Evolutionary conservation across 1,140 invertebrate genomes (phyloP), one percentile per base, ranked within the genome.

Genomic region (Lasioglossum albipes): DNA sequence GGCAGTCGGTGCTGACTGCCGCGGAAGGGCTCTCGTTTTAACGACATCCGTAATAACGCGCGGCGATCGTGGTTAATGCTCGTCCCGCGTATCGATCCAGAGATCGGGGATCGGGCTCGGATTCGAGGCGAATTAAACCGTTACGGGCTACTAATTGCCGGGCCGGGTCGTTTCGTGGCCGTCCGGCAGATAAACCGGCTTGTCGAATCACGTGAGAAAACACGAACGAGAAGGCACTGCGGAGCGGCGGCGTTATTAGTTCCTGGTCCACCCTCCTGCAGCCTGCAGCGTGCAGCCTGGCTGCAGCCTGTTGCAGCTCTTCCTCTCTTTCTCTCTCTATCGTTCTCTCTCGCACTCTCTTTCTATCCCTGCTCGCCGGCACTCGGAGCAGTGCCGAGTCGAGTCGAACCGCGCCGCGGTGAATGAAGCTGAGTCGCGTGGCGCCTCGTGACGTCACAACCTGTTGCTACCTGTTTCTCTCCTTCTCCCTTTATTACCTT

Each of bases 361-460:
- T 65, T 72, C 42, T 69, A 54, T 73, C 68, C 1, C 79, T 80
- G 31, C 5, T 65, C 22, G 27, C 59, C 2, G 6, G 2, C 7
- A 10, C 59, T 61, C 22, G 16, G 36, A 36, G 36, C 36, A 36
- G 36, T 0, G 5, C 36, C 36, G 36, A 36, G 36, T 3, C 5
- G 36, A 36, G 36, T 36, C 5, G 36, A 3, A 5, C 76, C 64
- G 62, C 42, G 72, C 79, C 64, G 72, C 71, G 75, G 87, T 92
- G 89, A 92, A 92, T 92, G 91, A 91, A 92, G 82, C 81, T 31
- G 83, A 90, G 88, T 88, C 85, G 87, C 88, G 88, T 91, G 89
- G 89, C 86, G 87, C 87, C 78, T 81, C 36, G 84, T 91, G 90
- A 91, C 89, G 89, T 92, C 90, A 91, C 87, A 89, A 91, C 89